These are phyloP conservation scores for Epinotia bilunana DNA, from an alignment of 2,888 invertebrate species.

Conservation along the genomic window DNA sequence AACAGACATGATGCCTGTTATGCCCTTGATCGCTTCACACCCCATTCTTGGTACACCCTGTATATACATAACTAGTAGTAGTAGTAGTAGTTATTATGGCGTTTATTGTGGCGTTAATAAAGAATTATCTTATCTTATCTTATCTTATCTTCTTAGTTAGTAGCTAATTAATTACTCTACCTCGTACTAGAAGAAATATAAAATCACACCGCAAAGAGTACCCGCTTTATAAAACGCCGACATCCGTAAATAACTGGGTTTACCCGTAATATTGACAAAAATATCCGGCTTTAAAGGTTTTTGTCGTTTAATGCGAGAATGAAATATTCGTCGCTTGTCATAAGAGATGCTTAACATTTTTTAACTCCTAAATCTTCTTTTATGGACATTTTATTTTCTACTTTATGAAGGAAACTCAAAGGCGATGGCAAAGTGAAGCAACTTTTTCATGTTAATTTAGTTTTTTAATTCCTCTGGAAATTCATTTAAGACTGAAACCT, in stretches of 20 bases:
- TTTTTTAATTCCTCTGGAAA: slow-evolving; percentile 8
- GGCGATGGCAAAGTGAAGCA: slow-evolving; percentile 4
- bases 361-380: slow-evolving; percentile 12
- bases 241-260: background rate
- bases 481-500: slow-evolving; percentile 4
- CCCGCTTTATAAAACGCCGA: background rate
- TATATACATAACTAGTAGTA: too few relatives aligned
- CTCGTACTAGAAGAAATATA: background rate
- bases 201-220: background rate
- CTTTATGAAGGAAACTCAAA: slow-evolving; percentile 9
- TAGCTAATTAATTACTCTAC: too few relatives aligned
- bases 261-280: background rate
- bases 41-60: too few relatives aligned
- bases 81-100: too few relatives aligned
- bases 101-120: too few relatives aligned
- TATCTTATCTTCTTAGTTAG: too few relatives aligned
- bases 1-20: too few relatives aligned
- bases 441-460: slow-evolving; percentile 16
- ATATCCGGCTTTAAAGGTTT: background rate
- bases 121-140: too few relatives aligned
- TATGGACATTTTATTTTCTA: background rate
- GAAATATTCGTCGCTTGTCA: slow-evolving; percentile 7
- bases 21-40: too few relatives aligned
- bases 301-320: background rate
- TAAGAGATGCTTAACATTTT: slow-evolving; percentile 3